Conservation (phyloP, 2,113 vertebrate genomes). For the Gobius niger region DNA sequence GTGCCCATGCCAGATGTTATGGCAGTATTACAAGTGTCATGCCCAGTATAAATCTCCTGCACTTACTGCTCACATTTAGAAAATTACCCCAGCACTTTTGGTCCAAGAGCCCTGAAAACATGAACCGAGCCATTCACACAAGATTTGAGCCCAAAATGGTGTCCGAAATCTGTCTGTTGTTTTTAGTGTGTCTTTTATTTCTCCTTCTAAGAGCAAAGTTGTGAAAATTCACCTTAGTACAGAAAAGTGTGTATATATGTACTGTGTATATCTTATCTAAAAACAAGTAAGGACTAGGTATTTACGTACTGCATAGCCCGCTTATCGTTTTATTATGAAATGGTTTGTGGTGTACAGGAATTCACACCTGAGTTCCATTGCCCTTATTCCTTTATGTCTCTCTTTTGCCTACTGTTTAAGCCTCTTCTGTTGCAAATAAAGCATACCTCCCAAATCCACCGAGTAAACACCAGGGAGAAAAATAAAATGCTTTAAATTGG, state of each 20-base stretch:
- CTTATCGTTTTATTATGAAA: neutral
- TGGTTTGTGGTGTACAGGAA: neutral
- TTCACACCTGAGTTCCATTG: neutral
- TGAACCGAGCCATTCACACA: conserved; percentile 46
- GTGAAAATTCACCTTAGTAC: too few relatives aligned
- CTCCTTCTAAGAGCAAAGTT: conserved; percentile 15
- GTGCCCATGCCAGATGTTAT: conserved; percentile 67
- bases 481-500: conserved; percentile 60
- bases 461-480: conserved; percentile 35
- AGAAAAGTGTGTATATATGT: neutral
- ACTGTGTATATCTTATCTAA: neutral
- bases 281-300: neutral
- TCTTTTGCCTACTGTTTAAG: conserved; percentile 1
- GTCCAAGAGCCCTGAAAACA: conserved; percentile 51
- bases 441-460: conserved; percentile 20
- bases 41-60: conserved; percentile 62
- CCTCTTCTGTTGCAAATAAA: conserved; percentile 18
- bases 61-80: conserved; percentile 62
- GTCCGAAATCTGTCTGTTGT: conserved; percentile 5
- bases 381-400: conserved; percentile 5
- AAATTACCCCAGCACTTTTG: conserved; percentile 61
- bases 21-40: conserved; percentile 70
- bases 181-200: neutral
- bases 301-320: too few relatives aligned
- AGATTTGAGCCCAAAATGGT: conserved; percentile 44